Conservation (phyloP, 1,140 invertebrate species). For the Xylocopa sonorina region DNA sequence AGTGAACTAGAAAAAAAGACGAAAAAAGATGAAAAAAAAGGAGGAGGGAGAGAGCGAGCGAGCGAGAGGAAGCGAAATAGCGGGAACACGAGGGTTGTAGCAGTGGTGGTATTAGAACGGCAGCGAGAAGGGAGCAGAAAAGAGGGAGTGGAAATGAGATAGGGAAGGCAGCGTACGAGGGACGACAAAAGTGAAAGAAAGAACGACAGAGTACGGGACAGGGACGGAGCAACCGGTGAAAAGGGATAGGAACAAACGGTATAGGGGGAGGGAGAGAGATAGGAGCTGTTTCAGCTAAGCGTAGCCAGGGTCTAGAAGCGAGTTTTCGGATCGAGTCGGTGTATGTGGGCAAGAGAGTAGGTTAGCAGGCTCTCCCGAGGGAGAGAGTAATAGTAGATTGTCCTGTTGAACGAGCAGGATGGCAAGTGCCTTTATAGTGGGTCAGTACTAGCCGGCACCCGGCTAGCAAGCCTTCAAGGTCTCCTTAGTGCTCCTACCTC, state of each 20-base stretch:
- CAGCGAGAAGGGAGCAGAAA: conserved; percentile 44
- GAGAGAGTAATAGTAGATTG: conserved; percentile 71
- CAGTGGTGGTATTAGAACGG: conserved; percentile 44
- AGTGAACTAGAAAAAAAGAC: conserved; percentile 44
- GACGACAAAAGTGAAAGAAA: conserved; percentile 59
- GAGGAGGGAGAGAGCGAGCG: conserved; percentile 46
- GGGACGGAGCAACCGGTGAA: conserved; percentile 27
- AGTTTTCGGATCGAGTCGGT: conserved; percentile 72
- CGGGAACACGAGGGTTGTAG: conserved; percentile 35
- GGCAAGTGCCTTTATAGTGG: conserved; percentile 82
- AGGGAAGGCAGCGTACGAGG: conserved; percentile 59
- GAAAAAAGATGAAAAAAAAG: too few species aligned
- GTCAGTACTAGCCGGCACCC: conserved; percentile 80
- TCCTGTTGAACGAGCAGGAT: conserved; percentile 74
- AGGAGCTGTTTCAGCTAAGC: conserved; percentile 56
- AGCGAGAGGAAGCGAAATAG: conserved; percentile 45
- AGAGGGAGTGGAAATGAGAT: conserved; percentile 60
- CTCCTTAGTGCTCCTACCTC: conserved; percentile 64
- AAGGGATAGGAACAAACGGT: conserved; percentile 29
- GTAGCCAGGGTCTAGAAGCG: conserved; percentile 65
- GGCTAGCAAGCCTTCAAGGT: conserved; percentile 76
- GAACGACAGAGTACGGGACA: conserved; percentile 28
- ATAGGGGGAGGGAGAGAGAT: conserved; percentile 34
- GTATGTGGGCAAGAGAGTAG: conserved; percentile 78
- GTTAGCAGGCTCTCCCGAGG: conserved; percentile 78